Evolutionary conservation across 2,888 invertebrate species (phyloP), one percentile per base, ranked within the genome.

Genomic region (Cynaeus angustus): DNA sequence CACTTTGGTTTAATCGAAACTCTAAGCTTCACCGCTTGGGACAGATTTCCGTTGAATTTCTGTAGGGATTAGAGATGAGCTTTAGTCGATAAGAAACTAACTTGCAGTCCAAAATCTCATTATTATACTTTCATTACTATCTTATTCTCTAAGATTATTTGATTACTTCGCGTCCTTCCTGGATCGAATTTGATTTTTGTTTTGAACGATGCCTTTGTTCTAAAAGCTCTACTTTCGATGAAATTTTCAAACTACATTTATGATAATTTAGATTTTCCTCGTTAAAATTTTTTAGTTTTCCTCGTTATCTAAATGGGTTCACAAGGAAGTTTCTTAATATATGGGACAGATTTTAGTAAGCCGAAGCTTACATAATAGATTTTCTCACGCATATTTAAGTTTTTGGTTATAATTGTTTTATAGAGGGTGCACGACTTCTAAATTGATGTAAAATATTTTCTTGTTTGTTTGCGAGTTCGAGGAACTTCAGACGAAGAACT

Each of bases 1-100:
- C 21, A 28, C 62, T 62, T 33, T n/a, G 30, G 45, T 37, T 62
- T 62, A 62, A 62, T 62, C 48, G 50, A 62, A 61, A 50, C 26
- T 50, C 12, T 45, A 21, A 62, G 62, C 62, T 13, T n/a, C n/a
- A 14, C 46, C 45, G 3, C 45, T 9, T 2, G 46, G 33, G 59
- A 59, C 43, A 56, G 56, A 56, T 56, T 59, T 59, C 12, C 12
- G 10, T 37, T 21, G 12, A 50, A 46, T 59, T 41, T 59, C 46
- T 28, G 14, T 3, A 30, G 46, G 53, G 64, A 64, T 64, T 64
- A 62, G 62, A 16, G 26, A 13, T 16, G 53, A 64, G 16, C 26
- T 48, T 28, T 7, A 53, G 52, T 21, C 33, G 41, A 43, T 43
- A 53, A 50, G 62, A 62, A 50, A 62, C 14, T 62, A 50, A 50